Percentiles rank a stretch among this genome's conserved stretches.
Evolutionary conservation across 2,888 invertebrate species (phyloP).

Genomic region (Andrena bucephala): DNA sequence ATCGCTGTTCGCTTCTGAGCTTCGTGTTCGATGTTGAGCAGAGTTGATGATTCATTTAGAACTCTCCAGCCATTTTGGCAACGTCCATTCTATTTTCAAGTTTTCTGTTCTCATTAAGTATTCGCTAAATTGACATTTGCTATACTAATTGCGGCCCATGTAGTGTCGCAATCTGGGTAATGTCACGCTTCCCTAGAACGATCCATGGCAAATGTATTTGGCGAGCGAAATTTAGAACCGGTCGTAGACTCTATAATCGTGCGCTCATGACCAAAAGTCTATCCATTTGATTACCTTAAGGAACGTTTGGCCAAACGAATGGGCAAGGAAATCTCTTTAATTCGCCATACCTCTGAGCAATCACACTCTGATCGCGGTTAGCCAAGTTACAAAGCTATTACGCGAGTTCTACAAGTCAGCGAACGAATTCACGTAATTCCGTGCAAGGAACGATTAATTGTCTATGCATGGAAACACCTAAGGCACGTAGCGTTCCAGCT

Average conservation of each 20-base stretch:
- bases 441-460: slow-evolving; percentile 36
- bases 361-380: neutral
- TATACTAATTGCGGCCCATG: slow-evolving; percentile 35
- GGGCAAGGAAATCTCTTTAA: neutral
- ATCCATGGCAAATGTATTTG: neutral
- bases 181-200: slow-evolving; percentile 19
- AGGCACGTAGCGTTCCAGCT: slow-evolving; percentile 12
- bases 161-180: neutral
- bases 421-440: slow-evolving; percentile 27
- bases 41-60: neutral
- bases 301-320: neutral
- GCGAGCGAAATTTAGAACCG: slow-evolving; percentile 11
- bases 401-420: neutral
- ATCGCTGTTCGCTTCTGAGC: neutral
- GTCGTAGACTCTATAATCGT: neutral
- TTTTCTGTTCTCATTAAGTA: slow-evolving; percentile 20
- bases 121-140: slow-evolving; percentile 48
- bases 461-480: slow-evolving; percentile 31
- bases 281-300: neutral
- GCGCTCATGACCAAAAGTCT: neutral
- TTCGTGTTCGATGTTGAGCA: neutral
- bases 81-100: no score
- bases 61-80: no score
- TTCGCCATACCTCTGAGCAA: neutral
- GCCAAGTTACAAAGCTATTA: neutral